phyloP scores from a whole-genome alignment of 2,888 invertebrate species.

The Temnothorax unifasciatus region DNA sequence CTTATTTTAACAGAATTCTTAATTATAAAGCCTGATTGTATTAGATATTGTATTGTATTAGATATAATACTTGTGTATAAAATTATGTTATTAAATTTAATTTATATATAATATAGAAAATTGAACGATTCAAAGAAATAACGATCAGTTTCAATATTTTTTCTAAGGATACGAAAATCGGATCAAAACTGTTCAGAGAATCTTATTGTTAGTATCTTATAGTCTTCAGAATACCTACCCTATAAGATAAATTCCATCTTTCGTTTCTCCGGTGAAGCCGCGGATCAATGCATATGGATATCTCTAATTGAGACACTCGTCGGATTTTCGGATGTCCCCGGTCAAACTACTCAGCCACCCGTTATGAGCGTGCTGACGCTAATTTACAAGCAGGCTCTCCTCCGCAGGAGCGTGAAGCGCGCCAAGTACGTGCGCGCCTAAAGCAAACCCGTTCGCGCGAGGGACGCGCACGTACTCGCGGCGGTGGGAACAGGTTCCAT shows the following conservation, averaged over 20 bases:
- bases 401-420: conserved; percentile 79
- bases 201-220: background rate
- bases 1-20: background rate
- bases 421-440: conserved; percentile 74
- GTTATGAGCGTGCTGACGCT: conserved; percentile 71
- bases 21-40: background rate
- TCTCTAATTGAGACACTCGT: conserved; percentile 80
- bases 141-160: too few species aligned
- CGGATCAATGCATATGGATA: background rate
- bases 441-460: conserved; percentile 79
- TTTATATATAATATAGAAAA: background rate
- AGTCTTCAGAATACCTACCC: too few species aligned
- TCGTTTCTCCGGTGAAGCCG: background rate
- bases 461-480: conserved; percentile 42
- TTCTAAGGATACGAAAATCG: background rate
- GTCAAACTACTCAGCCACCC: conserved; percentile 49
- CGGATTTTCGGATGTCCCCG: conserved; percentile 78
- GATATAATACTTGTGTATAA: background rate
- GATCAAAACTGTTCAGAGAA: background rate
- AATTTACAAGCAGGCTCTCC: conserved; percentile 81
- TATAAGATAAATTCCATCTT: background rate
- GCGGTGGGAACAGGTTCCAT: conserved; percentile 84
- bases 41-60: too few species aligned
- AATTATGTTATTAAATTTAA: background rate
- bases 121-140: too few species aligned